Evolutionary conservation across 1,140 invertebrate species (phyloP).

Genomic region (Leucophenga varia): DNA sequence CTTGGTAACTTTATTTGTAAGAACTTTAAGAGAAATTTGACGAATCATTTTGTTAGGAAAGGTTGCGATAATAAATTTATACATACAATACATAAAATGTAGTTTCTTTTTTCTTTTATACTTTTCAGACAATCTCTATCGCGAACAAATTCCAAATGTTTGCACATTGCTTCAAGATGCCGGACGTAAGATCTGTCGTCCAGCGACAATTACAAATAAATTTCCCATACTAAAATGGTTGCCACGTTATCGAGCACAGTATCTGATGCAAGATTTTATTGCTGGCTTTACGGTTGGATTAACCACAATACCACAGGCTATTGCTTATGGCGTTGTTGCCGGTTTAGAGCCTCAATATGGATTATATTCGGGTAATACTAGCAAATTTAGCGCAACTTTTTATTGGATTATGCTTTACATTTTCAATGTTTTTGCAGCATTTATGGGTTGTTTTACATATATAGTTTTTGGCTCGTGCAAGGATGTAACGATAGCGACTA

Average conservation of each 20-base stretch:
- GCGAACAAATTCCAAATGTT: slow-evolving; percentile 39
- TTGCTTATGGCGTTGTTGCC: slow-evolving; percentile 81
- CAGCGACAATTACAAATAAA: slow-evolving; percentile 58
- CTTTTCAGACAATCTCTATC: slow-evolving; percentile 40
- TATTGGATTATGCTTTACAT: too few species aligned
- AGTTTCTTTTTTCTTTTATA: too few species aligned
- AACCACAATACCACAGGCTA: slow-evolving; percentile 83
- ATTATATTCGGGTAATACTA: slow-evolving; percentile 81
- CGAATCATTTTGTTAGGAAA: too few species aligned
- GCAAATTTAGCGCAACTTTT: too few species aligned
- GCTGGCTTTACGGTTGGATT: slow-evolving; percentile 83
- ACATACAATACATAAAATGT: too few species aligned
- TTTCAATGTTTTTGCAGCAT: too few species aligned
- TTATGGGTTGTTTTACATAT: slow-evolving; percentile 86
- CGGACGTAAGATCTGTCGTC: slow-evolving; percentile 47
- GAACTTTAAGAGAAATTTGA: too few species aligned
- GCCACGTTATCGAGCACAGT: slow-evolving; percentile 63
- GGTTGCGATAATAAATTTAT: too few species aligned
- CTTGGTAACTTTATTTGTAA: too few species aligned
- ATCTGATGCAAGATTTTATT: slow-evolving; percentile 69
- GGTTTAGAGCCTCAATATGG: slow-evolving; percentile 61
- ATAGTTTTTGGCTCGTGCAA: slow-evolving; percentile 83
- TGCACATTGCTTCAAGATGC: slow-evolving; percentile 27
- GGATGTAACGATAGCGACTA: slow-evolving; percentile 83
- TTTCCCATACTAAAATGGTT: slow-evolving; percentile 69